These are phyloP conservation scores for Nettapus auritus DNA, from an alignment of 2,113 vertebrate species.

Conservation along the genomic window DNA sequence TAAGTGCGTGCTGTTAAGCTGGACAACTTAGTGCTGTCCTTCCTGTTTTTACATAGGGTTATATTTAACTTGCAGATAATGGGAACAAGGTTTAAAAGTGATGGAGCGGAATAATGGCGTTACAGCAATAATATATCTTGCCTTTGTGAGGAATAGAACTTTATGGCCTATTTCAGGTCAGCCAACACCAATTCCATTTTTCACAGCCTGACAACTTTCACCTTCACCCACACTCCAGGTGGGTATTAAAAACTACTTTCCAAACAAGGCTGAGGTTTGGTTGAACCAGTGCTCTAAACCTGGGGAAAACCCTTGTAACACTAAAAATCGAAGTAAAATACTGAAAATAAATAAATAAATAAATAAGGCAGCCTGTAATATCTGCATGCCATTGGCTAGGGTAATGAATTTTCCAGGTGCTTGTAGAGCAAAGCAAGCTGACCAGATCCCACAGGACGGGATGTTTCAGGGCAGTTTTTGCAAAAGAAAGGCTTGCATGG, in stretches of 20 bases:
- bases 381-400: accelerated
- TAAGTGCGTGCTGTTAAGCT: conserved; percentile 85
- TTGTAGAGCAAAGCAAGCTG: not conserved
- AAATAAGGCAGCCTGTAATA: not conserved
- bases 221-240: conserved; percentile 80
- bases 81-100: conserved; percentile 89
- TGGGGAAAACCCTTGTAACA: not conserved
- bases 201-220: conserved; percentile 85
- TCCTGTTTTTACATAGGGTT: conserved; percentile 89
- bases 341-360: accelerated
- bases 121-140: conserved; percentile 87
- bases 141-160: conserved; percentile 82
- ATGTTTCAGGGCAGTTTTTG: not conserved
- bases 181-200: conserved; percentile 80
- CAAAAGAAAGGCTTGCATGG: not conserved
- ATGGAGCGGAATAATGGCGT: conserved; percentile 87
- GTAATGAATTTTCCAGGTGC: not conserved
- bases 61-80: conserved; percentile 89
- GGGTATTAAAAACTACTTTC: conserved; percentile 71
- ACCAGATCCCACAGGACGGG: not conserved
- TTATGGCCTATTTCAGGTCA: conserved; percentile 83
- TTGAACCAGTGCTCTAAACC: not conserved
- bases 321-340: not conserved
- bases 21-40: conserved; percentile 84
- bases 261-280: conserved; percentile 47